These are phyloP conservation scores for Xenopus tropicalis DNA, from an alignment of 2,113 vertebrate species.

Conservation along the genomic window UCB_Xtro_10.0 CM004447.2:136121501-136122000, in stretches of 20 bases:
- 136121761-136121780: no score
- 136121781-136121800: no score
- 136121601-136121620: constrained; percentile 18
- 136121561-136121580: no score
- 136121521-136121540: constrained; percentile 18
- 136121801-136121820: no score
- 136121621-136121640: constrained; percentile 14
- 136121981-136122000: constrained; percentile 35
- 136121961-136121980: constrained; percentile 27
- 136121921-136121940: constrained; percentile 24
- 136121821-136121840: no score
- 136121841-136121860: no score
- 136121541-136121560: constrained; percentile 4
- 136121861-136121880: no score
- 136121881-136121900: not conserved
- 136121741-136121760: no score
- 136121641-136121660: constrained; percentile 22
- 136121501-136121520: constrained; percentile 40
- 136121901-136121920: constrained; percentile 23
- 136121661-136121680: constrained; percentile 4
- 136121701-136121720: not conserved
- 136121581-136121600: not conserved
- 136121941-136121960: constrained; percentile 40
- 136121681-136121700: not conserved
- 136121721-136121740: no score